Conservation (phyloP, 2,888 invertebrate species). For the Papilio elwesi region DNA sequence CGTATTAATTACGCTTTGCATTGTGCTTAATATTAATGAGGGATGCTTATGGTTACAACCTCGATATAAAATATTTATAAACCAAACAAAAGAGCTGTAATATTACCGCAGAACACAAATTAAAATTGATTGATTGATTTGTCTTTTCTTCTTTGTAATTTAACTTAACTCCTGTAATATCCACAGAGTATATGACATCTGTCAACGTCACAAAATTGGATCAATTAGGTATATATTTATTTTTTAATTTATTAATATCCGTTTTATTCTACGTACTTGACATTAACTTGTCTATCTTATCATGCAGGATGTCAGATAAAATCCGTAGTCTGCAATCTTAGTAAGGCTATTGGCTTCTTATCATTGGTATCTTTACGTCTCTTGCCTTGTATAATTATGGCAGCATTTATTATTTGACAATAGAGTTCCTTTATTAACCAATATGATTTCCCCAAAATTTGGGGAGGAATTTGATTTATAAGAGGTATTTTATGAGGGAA, state of each 20-base stretch:
- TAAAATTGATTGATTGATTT: neutral
- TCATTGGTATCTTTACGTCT: too few relatives aligned
- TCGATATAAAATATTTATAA: conserved; percentile 25
- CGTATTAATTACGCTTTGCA: conserved; percentile 98
- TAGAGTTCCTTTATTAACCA: too few relatives aligned
- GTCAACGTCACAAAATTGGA: neutral
- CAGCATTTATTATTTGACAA: neutral
- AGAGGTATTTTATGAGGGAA: too few relatives aligned
- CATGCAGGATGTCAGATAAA: neutral
- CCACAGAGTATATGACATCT: neutral
- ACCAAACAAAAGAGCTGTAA: conserved; percentile 43
- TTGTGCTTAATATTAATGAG: conserved; percentile 63
- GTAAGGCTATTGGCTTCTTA: neutral
- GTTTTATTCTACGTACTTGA: neutral
- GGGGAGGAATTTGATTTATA: too few relatives aligned
- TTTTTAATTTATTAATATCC: neutral
- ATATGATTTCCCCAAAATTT: too few relatives aligned
- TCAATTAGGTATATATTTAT: neutral
- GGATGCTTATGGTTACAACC: neutral
- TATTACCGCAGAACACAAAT: conserved; percentile 9
- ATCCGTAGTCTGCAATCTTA: neutral
- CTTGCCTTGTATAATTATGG: neutral
- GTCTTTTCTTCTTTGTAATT: conserved; percentile 5
- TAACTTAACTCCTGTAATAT: neutral
- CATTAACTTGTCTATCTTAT: neutral